phyloP scores from a whole-genome alignment of 2,888 invertebrate genomes.

The Lysandra coridon region DNA sequence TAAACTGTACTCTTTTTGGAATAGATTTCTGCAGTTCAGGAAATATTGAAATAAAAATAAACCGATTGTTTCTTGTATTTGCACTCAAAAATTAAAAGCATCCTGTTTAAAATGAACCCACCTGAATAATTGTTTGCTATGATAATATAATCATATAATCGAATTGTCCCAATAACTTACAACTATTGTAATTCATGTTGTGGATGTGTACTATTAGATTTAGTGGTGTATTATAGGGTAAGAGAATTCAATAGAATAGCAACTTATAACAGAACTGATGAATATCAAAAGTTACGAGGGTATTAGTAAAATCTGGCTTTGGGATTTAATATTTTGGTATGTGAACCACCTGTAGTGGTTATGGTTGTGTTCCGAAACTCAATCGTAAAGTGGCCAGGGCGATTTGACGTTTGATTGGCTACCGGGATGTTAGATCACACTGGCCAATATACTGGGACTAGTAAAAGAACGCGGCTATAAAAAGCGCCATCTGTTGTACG shows the following conservation, averaged over 20 bases:
- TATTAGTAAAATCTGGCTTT: not conserved
- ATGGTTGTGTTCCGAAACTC: not conserved
- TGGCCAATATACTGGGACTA: not conserved
- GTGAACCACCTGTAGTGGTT: not conserved
- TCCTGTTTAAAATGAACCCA: not conserved
- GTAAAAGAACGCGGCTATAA: not conserved
- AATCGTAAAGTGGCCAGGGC: not conserved
- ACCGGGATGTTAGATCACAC: not conserved
- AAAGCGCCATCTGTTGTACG: not conserved
- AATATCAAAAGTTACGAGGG: not conserved
- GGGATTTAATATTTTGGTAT: not conserved
- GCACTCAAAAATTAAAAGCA: not conserved
- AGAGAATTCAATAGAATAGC: constrained; percentile 1
- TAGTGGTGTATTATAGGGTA: constrained; percentile 13
- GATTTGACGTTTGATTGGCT: not conserved
- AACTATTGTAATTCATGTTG: constrained; percentile 30
- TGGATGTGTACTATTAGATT: constrained; percentile 30
- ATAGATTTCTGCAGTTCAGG: not conserved
- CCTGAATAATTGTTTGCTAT: constrained; percentile 28
- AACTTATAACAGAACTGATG: not conserved
- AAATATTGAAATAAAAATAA: not conserved
- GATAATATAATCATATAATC: not conserved
- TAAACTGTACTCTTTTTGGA: not conserved
- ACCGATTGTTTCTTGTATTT: not conserved
- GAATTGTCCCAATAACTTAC: constrained; percentile 32